A percentile compares a stretch with the other conserved stretches of the same genome.
These are phyloP conservation scores for Turdus rufiventris DNA, from an alignment of 2,113 vertebrate species.

Conservation along the genomic window DNA sequence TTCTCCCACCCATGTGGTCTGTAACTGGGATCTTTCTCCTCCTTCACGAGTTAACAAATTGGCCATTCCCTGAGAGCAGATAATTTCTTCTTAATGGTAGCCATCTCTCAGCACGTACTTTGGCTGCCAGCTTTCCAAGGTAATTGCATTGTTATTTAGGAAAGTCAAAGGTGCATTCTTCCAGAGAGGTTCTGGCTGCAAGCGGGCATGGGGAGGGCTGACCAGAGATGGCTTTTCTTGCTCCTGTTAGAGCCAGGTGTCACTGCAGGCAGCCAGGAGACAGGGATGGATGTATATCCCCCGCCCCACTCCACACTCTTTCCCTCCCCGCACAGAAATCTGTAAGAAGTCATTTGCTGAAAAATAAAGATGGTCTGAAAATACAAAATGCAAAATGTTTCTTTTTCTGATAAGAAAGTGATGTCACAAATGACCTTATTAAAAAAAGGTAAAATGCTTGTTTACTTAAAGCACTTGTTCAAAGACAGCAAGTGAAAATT, in stretches of 20 bases:
- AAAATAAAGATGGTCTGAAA: constrained; percentile 33
- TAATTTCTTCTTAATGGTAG: constrained; percentile 71
- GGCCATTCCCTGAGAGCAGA: constrained; percentile 36
- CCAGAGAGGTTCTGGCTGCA: constrained; percentile 18
- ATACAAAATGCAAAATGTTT: constrained; percentile 33
- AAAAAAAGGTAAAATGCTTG: constrained; percentile 62
- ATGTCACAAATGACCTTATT: constrained; percentile 74
- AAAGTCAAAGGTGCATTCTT: constrained; percentile 67
- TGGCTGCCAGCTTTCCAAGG: constrained; percentile 64
- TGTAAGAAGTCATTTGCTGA: not conserved
- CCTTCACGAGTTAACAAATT: constrained; percentile 57
- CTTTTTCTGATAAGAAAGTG: constrained; percentile 48
- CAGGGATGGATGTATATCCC: not conserved
- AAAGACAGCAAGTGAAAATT: constrained; percentile 50
- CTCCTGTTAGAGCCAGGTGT: constrained; percentile 33
- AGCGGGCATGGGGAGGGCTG: not conserved
- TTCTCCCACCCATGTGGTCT: not conserved
- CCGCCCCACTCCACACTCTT: not conserved
- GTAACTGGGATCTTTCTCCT: not conserved
- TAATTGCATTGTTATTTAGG: constrained; percentile 71
- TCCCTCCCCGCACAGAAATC: not conserved
- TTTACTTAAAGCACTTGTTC: constrained; percentile 64
- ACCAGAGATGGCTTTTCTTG: not conserved
- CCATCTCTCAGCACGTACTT: constrained; percentile 64
- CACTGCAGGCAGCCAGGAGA: constrained; percentile 17